Base-by-base conservation (phyloP, 2,888 invertebrate genomes). In the Rotaria magnacalcarata region DNA sequence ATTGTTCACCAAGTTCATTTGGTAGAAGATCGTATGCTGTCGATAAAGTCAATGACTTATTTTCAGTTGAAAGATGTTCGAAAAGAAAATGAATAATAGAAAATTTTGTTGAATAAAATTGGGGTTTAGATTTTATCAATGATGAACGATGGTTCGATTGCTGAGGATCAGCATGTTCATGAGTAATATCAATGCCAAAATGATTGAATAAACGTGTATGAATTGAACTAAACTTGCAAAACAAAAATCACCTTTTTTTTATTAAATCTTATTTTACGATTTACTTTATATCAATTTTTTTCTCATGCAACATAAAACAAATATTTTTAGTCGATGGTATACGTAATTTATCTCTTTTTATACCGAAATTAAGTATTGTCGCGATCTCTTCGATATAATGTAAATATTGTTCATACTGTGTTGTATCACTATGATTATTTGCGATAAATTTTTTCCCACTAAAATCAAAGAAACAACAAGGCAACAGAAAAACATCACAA, bases 291-390 rank as follows among this genome's bases (percentile, higher is more conserved):
- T 34, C 34, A 34, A 34, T 34, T 34, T 34, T 34, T 34, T 34
- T 34, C 34, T 34, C 43, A 86, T 41, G 27, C 74, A 84, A 67
- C n/a, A 86, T 85, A 50, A 86, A 80, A 43, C 85, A 87, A 88
- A 95, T 94, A 89, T 96, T 93, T 92, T 96, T 97, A 0, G 98
- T 98, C 84, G 98, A 98, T 10, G 99, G 98, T 89, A 99, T 99
- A 90, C 96, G 94, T 41, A 99, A 91, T 88, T 94, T 94, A 91
- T 99, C 99, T 84, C 93, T 92, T 87, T 93, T 90, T 0, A 94
- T 94, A 60, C 92, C 90, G 90, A 96, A 97, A 0, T 96, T 95
- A 52, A 90, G 91, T 92, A 95, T 95, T 88, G 94, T 94, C 6
- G 91, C 91, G 24, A 93, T 89, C 67, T 90, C 88, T 67, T 89